Evolutionary conservation across 2,113 vertebrate species (phyloP).

Genomic region (Carassius auratus): DNA sequence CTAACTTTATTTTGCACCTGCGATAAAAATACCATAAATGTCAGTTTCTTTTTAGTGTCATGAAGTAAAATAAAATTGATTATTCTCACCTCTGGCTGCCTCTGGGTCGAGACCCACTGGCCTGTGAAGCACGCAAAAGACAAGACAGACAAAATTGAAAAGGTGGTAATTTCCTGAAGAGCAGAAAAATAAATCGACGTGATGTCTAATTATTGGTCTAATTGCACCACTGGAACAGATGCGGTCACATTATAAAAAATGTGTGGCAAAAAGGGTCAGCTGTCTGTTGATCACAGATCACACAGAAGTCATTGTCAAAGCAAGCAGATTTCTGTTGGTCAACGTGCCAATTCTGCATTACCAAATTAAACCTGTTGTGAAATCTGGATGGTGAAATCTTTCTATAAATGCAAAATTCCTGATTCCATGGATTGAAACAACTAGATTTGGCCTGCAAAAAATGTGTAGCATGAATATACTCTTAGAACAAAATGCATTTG

Average conservation of each 20-base stretch:
- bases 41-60: neutral
- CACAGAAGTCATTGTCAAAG: neutral
- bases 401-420: neutral
- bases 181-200: neutral
- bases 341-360: neutral
- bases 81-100: conserved; percentile 74
- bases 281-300: neutral
- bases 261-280: neutral
- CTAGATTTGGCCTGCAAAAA: neutral
- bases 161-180: neutral
- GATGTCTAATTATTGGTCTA: neutral
- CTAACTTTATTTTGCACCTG: conserved; percentile 10
- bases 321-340: neutral
- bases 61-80: neutral
- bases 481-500: neutral
- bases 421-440: neutral
- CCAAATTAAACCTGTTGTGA: neutral
- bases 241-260: neutral
- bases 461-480: too few relatives aligned
- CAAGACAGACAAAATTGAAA: neutral
- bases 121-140: conserved; percentile 42
- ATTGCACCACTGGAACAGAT: neutral
- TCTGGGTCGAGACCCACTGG: conserved; percentile 73
- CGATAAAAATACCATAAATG: neutral
- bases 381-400: neutral